Base-by-base conservation (phyloP, 2,888 invertebrate species). In the Uropetala carovei region DNA sequence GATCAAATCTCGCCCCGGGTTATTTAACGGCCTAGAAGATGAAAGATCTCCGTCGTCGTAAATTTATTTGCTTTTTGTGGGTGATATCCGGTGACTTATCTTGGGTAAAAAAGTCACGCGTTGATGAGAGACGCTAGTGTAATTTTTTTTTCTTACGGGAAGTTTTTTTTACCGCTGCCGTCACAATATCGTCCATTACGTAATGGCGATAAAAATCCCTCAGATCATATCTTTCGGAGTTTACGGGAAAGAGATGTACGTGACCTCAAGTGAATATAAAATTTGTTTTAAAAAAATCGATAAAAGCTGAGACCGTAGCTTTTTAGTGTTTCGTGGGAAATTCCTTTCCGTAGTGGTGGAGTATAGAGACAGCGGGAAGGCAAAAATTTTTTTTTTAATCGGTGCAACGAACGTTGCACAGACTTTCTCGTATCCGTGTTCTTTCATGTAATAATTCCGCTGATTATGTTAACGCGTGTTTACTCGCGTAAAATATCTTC, bases 101-200 rank as follows among this genome's bases (percentile, higher is more conserved):
- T 75, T 75, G 75, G 22, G 27, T 22, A 75, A 75, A 75, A 75
- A 27, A 27, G 75, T 75, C 75, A 75, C 75, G 75, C 27, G 75
- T 27, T 27, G 4, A 13, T 75, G 75, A 75, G 13, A 18, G 27
- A 75, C 22, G 27, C 3, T 27, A 0, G 10, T 13, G 27, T 75
- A 75, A 75, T 75, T 43, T 43, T 43, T 43, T 43, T 43, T n/a
- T n/a, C n/a, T 43, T 43, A 43, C 43, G 3, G 43, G 43, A 5
- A 43, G 22, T 75, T 75, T 75, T 22, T 22, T 75, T 22, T 22
- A 75, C 75, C 75, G 75, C 27, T 22, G 27, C 11, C 75, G 27
- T 27, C 75, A 27, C 22, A 75, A 75, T 27, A 27, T 75, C 13
- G 27, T 22, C 75, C 75, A 75, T 75, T 75, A 75, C 75, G 27